Percentiles rank a stretch among this genome's conserved stretches.
Evolutionary conservation across 2,113 vertebrate genomes (phyloP).

Genomic region (Triplophysa rosa): DNA sequence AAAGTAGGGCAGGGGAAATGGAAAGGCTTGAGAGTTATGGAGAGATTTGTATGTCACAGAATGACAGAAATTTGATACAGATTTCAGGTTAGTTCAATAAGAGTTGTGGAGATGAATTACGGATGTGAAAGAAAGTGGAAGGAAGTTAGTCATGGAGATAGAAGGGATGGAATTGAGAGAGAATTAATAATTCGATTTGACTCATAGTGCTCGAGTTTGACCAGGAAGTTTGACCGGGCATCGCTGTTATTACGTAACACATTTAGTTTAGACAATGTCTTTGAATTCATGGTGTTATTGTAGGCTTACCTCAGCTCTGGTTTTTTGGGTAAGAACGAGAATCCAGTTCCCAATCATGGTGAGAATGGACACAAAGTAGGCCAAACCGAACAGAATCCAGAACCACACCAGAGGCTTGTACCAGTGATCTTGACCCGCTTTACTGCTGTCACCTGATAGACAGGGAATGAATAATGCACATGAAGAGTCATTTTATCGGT

Average conservation of each 20-base stretch:
- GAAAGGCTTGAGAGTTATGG: background rate
- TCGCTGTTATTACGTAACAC: background rate
- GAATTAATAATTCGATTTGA: conserved; percentile 18
- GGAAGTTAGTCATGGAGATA: background rate
- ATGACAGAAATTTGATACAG: conserved; percentile 31
- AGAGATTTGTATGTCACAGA: conserved; percentile 40
- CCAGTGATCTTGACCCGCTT: conserved; percentile 68
- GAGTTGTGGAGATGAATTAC: conserved; percentile 17
- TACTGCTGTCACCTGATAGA: conserved; percentile 64
- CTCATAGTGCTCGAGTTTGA: background rate
- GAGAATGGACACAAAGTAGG: conserved; percentile 89
- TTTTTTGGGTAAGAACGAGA: conserved; percentile 83
- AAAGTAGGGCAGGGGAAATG: conserved; percentile 32
- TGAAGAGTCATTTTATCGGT: background rate
- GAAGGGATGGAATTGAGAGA: conserved; percentile 23
- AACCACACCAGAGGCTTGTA: conserved; percentile 91
- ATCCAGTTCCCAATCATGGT: conserved; percentile 92
- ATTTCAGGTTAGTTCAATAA: conserved; percentile 28
- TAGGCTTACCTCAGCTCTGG: conserved; percentile 75
- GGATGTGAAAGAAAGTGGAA: background rate
- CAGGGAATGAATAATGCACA: background rate
- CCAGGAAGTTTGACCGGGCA: conserved; percentile 15
- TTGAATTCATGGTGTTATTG: background rate
- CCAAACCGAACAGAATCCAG: conserved; percentile 88
- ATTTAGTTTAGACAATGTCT: background rate